A percentile compares a stretch with the other conserved stretches of the same genome.
Conservation (phyloP, 1,140 invertebrate genomes). For the Argopecten irradians region DNA sequence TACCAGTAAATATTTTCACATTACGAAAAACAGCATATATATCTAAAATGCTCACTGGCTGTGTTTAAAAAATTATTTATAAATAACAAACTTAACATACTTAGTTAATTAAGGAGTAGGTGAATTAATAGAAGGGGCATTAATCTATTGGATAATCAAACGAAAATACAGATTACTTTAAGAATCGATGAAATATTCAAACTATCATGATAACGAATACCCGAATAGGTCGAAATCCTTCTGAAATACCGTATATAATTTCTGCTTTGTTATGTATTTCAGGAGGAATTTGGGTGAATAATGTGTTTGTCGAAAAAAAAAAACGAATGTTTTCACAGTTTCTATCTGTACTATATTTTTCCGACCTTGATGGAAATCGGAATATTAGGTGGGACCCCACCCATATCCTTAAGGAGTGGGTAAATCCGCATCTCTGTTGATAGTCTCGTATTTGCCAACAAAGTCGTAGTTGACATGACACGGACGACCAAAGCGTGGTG, state of each 20-base stretch:
- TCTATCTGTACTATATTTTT: not conserved
- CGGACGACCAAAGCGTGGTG: slow-evolving; percentile 88
- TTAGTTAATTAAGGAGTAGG: too few species aligned
- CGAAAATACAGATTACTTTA: not conserved
- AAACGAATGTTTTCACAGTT: not conserved
- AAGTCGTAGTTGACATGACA: slow-evolving; percentile 93
- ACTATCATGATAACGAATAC: not conserved
- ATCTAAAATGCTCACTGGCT: too few species aligned
- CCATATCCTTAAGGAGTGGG: too few species aligned
- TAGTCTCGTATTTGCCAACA: slow-evolving; percentile 92
- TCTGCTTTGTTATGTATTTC: not conserved
- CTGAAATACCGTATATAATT: not conserved
- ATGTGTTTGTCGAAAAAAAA: too few species aligned
- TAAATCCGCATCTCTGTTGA: slow-evolving; percentile 82
- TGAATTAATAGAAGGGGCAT: too few species aligned
- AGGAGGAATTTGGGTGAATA: not conserved
- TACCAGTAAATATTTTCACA: too few species aligned
- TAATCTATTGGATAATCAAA: too few species aligned
- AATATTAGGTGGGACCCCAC: not conserved
- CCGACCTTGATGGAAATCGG: not conserved
- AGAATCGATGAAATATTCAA: not conserved
- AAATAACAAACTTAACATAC: too few species aligned
- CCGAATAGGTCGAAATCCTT: not conserved
- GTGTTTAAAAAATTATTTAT: too few species aligned
- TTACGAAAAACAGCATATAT: too few species aligned